Evolutionary conservation across 2,888 invertebrate species (phyloP).

Genomic region (Gari tellinella): DNA sequence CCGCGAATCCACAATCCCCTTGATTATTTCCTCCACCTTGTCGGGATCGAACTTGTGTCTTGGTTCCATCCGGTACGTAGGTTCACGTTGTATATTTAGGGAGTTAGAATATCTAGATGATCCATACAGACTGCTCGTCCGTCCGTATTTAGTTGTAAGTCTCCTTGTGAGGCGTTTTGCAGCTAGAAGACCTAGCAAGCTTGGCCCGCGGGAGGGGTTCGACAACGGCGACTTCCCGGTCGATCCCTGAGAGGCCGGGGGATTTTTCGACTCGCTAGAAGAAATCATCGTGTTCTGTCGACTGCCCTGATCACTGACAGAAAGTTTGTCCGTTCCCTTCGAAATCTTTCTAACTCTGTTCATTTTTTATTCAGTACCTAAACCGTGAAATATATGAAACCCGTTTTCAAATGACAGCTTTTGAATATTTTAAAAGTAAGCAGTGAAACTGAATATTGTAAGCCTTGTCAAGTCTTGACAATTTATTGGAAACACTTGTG

Average conservation of each 20-base stretch:
- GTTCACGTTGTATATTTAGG: constrained; percentile 56
- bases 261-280: constrained; percentile 30
- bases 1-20: constrained; percentile 53
- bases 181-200: constrained; percentile 53
- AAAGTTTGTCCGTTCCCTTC: too few species aligned
- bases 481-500: too few species aligned
- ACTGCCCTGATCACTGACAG: constrained; percentile 1
- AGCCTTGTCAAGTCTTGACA: too few species aligned
- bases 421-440: too few species aligned
- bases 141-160: constrained; percentile 42
- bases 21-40: constrained; percentile 57
- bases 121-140: constrained; percentile 51
- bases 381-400: too few species aligned
- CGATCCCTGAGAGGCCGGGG: constrained; percentile 10
- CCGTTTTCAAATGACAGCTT: too few species aligned
- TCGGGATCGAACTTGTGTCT: constrained; percentile 57
- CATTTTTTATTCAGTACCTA: too few species aligned
- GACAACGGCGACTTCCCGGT: constrained; percentile 33
- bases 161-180: constrained; percentile 58
- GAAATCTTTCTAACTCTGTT: too few species aligned
- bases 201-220: constrained; percentile 53
- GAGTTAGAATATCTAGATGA: constrained; percentile 51
- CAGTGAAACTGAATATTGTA: too few species aligned
- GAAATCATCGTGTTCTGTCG: constrained; percentile 33
- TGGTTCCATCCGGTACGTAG: constrained; percentile 73